phyloP scores from a whole-genome alignment of 2,888 invertebrate species.

The Rhingia campestris region DNA sequence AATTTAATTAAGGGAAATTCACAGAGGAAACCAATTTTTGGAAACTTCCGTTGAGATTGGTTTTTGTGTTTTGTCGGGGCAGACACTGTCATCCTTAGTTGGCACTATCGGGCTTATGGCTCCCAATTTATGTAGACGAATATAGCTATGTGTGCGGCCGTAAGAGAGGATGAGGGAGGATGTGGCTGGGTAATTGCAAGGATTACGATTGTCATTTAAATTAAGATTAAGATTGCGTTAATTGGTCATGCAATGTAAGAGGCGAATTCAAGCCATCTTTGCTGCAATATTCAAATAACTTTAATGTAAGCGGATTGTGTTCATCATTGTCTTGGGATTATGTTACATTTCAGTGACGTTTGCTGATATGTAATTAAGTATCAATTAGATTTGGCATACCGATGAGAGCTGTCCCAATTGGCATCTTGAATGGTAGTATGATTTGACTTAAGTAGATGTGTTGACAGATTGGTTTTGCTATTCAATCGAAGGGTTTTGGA shows the following conservation, averaged over 20 bases:
- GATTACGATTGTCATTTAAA: conserved; percentile 43
- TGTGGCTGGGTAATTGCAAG: conserved; percentile 27
- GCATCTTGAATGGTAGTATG: too few species aligned
- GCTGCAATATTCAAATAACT: conserved; percentile 18
- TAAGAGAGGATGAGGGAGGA: not conserved
- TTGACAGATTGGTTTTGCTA: too few species aligned
- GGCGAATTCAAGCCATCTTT: not conserved
- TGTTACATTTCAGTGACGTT: conserved; percentile 2
- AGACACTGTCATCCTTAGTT: not conserved
- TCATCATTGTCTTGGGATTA: not conserved
- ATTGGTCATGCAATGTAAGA: conserved; percentile 26
- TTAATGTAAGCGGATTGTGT: conserved; percentile 3
- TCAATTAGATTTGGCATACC: not conserved
- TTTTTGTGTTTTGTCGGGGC: not conserved
- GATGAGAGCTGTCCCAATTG: too few species aligned
- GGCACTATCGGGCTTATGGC: not conserved
- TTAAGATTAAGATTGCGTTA: conserved; percentile 40
- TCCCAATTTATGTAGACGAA: too few species aligned
- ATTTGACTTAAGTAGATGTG: too few species aligned
- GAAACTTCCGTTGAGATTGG: conserved; percentile 17
- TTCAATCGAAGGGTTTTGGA: too few species aligned
- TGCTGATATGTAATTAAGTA: conserved; percentile 14
- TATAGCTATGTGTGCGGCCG: too few species aligned
- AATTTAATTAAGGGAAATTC: conserved; percentile 40
- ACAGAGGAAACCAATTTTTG: conserved; percentile 25